Percentiles rank a stretch among this genome's conserved stretches.
These are phyloP conservation scores for Bradypodion pumilum DNA, from an alignment of 2,797 vertebrate species.

Conservation along the genomic window DNA sequence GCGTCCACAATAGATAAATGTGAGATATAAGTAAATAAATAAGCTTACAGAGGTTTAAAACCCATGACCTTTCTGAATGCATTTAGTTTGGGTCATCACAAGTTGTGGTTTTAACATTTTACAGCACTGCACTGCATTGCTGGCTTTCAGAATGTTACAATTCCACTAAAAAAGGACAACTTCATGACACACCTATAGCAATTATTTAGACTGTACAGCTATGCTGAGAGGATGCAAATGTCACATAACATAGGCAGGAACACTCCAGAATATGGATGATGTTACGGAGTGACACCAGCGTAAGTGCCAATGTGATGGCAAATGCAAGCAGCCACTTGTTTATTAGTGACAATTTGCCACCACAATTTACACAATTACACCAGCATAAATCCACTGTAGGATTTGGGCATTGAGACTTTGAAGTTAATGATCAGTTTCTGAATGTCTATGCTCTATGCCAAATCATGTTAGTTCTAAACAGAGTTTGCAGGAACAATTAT, in stretches of 20 bases:
- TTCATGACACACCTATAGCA: not conserved
- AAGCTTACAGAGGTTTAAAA: too few relatives aligned
- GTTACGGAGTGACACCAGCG: too few relatives aligned
- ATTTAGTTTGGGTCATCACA: not conserved
- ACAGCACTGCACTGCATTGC: too few relatives aligned
- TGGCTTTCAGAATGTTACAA: not conserved
- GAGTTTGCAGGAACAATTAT: accelerated
- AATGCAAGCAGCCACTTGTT: too few relatives aligned
- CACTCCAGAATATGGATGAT: not conserved
- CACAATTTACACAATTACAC: too few relatives aligned
- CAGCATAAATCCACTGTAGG: too few relatives aligned
- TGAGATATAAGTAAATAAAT: too few relatives aligned
- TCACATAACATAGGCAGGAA: not conserved
- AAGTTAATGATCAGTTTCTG: not conserved
- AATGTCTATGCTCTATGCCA: not conserved
- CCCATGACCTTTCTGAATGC: not conserved
- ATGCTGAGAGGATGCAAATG: not conserved
- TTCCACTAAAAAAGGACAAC: too few relatives aligned
- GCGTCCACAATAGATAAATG: too few relatives aligned
- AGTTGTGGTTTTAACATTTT: not conserved
- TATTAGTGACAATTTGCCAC: too few relatives aligned
- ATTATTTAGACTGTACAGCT: not conserved
- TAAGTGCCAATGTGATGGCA: too few relatives aligned
- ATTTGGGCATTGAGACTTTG: not conserved
- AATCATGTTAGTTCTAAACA: accelerated